Evolutionary conservation across 2,888 invertebrate genomes (phyloP), one percentile per base, ranked within the genome.

Genomic region (Theristus sp.): DNA sequence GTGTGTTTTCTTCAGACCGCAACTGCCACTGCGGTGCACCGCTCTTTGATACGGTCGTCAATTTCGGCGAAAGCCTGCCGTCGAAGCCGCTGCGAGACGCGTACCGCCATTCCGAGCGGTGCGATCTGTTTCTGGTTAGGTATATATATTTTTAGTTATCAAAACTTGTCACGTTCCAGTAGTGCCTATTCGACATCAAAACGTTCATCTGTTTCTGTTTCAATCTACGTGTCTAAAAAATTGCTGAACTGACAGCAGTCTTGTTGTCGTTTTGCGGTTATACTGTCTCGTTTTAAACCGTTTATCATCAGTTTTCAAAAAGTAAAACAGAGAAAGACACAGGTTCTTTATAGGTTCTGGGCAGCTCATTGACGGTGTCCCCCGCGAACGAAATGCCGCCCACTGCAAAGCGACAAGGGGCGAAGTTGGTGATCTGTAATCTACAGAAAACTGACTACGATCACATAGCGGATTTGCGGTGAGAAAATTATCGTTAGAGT

Each of bases 401-500:
- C 1, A 26, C 17, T 1, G 52, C 60, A 22, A 53, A 52, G 6
- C 26, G 26, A 22, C 17, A 30, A 1, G 64, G 64, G 6, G 64
- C 30, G 17, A 84, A 85, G 67, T 80, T 94, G 59, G 89, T 85
- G 74, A 88, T 94, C 68, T 85, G 93, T 24, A 94, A 94, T 78
- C 79, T 94, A 65, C 93, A 94, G 77, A 94, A 93, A 91, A 94
- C 94, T 62, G 91, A 93, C 31, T 93, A 93, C 77, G 93, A 94
- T 77, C 84, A 85, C 63, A 82, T 82, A 64, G 87, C 91, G 2
- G 82, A 82, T 65, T 80, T 91, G 10, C 22, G 63, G 60, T 58
- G 3, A 27, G 28, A 3, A 27, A 38, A 20, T 38, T 38, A 20
- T 38, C 20, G 38, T 38, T 38, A 20, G n/a, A n/a, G n/a, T n/a